phyloP scores from a whole-genome alignment of 2,888 invertebrate species.

The Phengaris alcon region DNA sequence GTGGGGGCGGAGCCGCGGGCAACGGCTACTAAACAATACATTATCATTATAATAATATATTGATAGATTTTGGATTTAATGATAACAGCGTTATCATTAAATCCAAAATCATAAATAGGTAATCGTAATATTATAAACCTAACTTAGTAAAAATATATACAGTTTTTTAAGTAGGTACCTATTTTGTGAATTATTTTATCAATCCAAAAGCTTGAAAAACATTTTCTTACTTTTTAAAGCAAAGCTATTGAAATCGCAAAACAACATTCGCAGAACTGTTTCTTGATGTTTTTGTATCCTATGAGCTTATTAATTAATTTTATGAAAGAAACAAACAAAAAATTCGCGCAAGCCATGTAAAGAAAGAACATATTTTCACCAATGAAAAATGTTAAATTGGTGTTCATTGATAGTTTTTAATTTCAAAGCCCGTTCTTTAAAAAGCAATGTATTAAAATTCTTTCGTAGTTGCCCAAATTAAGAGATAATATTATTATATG shows the following conservation, averaged over 20 bases:
- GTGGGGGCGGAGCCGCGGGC: too few relatives aligned
- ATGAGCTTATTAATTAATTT: conserved; percentile 37
- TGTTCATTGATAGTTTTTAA: background rate
- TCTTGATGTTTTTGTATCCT: conserved; percentile 64
- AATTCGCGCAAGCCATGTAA: conserved; percentile 1
- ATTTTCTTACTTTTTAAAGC: conserved; percentile 54
- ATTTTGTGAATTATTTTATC: background rate
- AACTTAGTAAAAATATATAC: too few relatives aligned
- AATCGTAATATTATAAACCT: too few relatives aligned
- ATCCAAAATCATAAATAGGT: background rate
- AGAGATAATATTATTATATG: too few relatives aligned
- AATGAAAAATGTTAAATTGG: too few relatives aligned
- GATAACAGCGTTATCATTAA: background rate
- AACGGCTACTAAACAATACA: background rate
- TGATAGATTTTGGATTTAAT: too few relatives aligned
- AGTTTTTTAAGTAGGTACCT: too few relatives aligned
- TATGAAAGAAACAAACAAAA: background rate
- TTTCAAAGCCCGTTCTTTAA: background rate
- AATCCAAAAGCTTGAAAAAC: background rate
- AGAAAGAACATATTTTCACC: too few relatives aligned
- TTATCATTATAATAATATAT: too few relatives aligned
- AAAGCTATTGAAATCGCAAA: conserved; percentile 66
- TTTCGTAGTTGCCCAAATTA: too few relatives aligned
- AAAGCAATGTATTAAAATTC: too few relatives aligned
- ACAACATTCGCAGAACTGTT: conserved; percentile 57